A percentile compares a stretch with the other conserved stretches of the same genome.
phyloP scores from a whole-genome alignment of 2,113 vertebrate species.

The Mustelus asterias region DNA sequence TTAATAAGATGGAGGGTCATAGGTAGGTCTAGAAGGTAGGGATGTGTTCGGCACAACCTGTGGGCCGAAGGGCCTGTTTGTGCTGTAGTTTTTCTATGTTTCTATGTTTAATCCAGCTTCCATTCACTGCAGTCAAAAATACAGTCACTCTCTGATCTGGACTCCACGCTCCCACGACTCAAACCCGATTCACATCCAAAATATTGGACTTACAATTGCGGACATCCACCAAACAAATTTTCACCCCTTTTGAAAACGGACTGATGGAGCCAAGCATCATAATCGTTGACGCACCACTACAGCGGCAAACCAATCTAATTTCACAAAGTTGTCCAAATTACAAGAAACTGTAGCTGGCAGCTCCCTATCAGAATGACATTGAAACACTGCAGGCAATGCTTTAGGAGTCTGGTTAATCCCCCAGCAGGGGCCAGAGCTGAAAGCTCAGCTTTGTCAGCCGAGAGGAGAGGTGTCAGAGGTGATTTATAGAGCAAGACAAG shows the following conservation, averaged over 20 bases:
- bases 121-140: neutral
- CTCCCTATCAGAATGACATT: neutral
- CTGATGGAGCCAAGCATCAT: no score
- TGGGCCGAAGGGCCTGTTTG: no score
- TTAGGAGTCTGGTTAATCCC: neutral
- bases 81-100: no score
- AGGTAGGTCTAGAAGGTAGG: no score
- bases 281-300: neutral
- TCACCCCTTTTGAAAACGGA: neutral
- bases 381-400: neutral
- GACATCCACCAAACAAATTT: neutral
- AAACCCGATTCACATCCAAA: neutral
- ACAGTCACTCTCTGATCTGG: neutral
- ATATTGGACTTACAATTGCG: neutral
- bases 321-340: neutral
- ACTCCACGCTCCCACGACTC: neutral
- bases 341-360: neutral
- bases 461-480: neutral
- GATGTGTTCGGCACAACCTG: no score
- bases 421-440: neutral
- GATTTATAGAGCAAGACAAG: no score
- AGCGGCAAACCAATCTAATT: neutral
- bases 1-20: no score
- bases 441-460: neutral
- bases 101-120: neutral